Evolutionary conservation across 2,113 vertebrate genomes (phyloP).

Genomic region (Coracopsis vasa): DNA sequence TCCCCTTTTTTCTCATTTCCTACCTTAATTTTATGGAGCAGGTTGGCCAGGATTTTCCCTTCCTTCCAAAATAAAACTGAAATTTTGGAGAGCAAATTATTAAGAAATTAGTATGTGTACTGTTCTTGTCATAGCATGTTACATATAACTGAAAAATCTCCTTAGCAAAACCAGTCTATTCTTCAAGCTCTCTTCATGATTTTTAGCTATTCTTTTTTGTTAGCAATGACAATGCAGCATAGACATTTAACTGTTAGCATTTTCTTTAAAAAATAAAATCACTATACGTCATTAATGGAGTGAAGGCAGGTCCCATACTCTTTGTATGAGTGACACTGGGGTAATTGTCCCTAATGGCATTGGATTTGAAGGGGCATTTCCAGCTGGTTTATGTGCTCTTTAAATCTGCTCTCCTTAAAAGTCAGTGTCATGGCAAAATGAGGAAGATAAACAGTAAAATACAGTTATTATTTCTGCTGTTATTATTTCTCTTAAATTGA

Average conservation of each 20-base stretch:
- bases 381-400: neutral
- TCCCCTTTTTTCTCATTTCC: neutral
- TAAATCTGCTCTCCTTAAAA: neutral
- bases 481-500: neutral
- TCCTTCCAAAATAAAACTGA: neutral
- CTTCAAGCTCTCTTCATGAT: neutral
- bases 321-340: neutral
- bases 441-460: neutral
- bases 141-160: neutral
- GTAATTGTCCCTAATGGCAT: neutral
- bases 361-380: neutral
- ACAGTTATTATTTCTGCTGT: neutral
- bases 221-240: neutral
- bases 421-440: neutral
- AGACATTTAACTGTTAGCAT: neutral
- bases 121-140: neutral
- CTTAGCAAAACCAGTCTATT: neutral
- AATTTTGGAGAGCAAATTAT: neutral
- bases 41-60: neutral
- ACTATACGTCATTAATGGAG: neutral
- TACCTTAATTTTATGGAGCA: neutral
- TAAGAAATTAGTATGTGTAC: neutral
- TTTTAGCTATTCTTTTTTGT: neutral
- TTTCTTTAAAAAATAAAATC: neutral
- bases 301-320: neutral